phyloP scores from a whole-genome alignment of 2,113 vertebrate species.

The Falcunculus frontatus region DNA sequence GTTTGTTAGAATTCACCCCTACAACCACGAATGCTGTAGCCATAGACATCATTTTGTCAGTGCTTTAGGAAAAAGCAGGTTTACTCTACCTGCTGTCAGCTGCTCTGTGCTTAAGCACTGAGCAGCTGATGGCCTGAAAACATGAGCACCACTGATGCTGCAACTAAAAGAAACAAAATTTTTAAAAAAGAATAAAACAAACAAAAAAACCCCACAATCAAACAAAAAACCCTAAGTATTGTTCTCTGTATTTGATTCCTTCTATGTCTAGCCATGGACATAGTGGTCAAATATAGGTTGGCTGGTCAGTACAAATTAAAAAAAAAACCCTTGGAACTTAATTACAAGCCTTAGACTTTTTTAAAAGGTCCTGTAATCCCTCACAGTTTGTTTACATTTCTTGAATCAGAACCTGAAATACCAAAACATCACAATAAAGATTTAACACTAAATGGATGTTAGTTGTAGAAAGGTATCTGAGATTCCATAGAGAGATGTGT shows the following conservation, averaged over 20 bases:
- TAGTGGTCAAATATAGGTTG: not conserved
- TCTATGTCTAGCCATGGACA: not conserved
- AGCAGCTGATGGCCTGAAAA: not conserved
- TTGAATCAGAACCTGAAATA: not conserved
- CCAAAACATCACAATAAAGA: not conserved
- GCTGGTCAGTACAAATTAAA: not conserved
- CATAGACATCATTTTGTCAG: not conserved
- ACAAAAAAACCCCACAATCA: not conserved
- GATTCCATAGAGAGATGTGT: not conserved
- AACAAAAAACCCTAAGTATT: not conserved
- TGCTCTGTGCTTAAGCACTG: not conserved
- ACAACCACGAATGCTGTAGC: not conserved
- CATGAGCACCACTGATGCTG: not conserved
- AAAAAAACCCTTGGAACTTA: not conserved
- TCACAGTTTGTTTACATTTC: not conserved
- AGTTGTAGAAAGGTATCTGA: not conserved
- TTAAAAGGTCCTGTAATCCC: not conserved
- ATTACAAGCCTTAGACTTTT: not conserved
- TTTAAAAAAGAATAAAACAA: not conserved
- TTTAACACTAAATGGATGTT: not conserved
- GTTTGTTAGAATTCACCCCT: not conserved
- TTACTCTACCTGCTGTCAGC: not conserved
- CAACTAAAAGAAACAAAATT: not conserved
- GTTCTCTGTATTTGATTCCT: not conserved
- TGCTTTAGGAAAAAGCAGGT: not conserved